Base-by-base conservation (phyloP, 1,140 invertebrate genomes). In the Psix sp. region DNA sequence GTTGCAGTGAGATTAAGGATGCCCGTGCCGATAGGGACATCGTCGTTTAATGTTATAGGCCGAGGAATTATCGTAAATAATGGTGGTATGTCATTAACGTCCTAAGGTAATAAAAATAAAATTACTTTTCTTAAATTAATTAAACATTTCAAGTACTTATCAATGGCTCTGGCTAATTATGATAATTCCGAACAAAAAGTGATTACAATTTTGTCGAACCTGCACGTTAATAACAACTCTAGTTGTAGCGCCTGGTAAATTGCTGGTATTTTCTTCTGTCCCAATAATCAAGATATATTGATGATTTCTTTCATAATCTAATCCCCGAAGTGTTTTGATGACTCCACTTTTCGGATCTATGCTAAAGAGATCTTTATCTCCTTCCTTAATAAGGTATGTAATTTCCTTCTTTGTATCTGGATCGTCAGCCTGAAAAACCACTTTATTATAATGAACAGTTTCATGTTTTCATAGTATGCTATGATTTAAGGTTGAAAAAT, bases 11-110 rank as follows among this genome's bases (percentile, higher is more conserved):
- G 88, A 33, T 92, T 93, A 2, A 93, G 92, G 0, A 97, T 92
- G 6, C 91, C 89, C 3, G 92, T 93, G 17, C 95, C 95, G 60
- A 96, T 93, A 0, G 92, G 88, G 0, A 93, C 91, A 35, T 94
- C 93, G 77, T 96, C 95, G 59, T 95, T 94, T 4, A 97, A 85
- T 0, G 93, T 93, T 5, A 96, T 92, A 0, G 95, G 94, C 40
- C 92, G 90, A 0, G 94, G 91, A 4, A 94, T 90, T 0, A 92
- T 91, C 1, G 93, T 93, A 80, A 97, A 98, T 11, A 94, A 90
- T 6, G 96, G 96, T 0, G 94, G 91, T 66, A 95, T 92, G 82
- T 95, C 94, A 82, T 95, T 95, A 57, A 93, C 90, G 82, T 95
- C 93, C 88, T 92, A 77, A 6, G 29, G 88, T 87, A 74, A 48